Percentiles rank a stretch among this genome's conserved stretches.
Conservation (phyloP, 2,113 vertebrate genomes). For the Brevimyrus niger region DNA sequence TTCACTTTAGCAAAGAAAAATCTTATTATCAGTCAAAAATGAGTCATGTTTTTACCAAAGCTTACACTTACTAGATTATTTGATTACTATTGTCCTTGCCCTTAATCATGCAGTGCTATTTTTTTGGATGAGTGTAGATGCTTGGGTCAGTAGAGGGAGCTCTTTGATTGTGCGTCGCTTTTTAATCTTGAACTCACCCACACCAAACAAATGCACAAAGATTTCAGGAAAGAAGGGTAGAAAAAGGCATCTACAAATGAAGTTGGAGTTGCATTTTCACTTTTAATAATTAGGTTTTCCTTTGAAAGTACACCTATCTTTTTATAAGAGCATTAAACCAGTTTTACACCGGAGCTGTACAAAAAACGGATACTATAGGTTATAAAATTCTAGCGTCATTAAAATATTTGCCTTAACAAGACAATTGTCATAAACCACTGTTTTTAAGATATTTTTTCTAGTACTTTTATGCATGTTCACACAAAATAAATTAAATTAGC, state of each 20-base stretch:
- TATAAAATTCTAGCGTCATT: slow-evolving; percentile 10
- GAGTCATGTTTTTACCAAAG: neutral
- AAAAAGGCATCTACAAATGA: slow-evolving; percentile 13
- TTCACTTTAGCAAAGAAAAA: neutral
- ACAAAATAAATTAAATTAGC: slow-evolving; percentile 12
- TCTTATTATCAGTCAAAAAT: neutral
- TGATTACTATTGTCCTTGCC: neutral
- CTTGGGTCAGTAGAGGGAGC: neutral
- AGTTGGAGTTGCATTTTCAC: slow-evolving; percentile 4
- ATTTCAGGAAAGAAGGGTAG: neutral
- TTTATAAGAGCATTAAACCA: slow-evolving; percentile 14
- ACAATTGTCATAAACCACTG: slow-evolving; percentile 19
- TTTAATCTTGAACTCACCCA: neutral
- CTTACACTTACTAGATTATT: neutral
- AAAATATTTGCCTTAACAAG: slow-evolving; percentile 7
- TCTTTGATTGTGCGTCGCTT: neutral
- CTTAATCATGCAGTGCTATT: neutral
- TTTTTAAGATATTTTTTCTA: neutral
- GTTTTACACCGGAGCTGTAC: neutral
- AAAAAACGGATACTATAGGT: slow-evolving; percentile 8
- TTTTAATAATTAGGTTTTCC: slow-evolving; percentile 14
- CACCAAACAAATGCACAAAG: neutral
- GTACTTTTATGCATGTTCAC: neutral
- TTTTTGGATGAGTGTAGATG: neutral
- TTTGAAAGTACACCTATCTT: slow-evolving; percentile 1